Conservation (phyloP, 53 echinoderm and acorn worm species). For the Hippasteria phrygiana region DNA sequence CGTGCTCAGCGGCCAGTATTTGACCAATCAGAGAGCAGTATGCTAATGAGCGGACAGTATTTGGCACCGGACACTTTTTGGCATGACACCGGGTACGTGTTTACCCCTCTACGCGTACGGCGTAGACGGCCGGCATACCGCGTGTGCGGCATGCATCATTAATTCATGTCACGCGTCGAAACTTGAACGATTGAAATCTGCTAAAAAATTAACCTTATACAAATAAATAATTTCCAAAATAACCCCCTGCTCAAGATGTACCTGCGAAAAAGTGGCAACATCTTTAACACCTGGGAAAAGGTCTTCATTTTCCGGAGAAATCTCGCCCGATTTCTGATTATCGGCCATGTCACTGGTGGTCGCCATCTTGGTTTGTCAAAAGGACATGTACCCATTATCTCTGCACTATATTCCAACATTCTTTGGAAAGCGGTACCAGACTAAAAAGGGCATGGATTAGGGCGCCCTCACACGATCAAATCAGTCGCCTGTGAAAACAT, state of each 20-base stretch:
- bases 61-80: no score
- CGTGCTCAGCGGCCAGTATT: no score
- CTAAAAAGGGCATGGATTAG: not conserved
- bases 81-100: no score
- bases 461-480: slow-evolving; percentile 13
- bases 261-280: slow-evolving; percentile 61
- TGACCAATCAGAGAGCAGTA: no score
- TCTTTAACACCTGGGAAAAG: slow-evolving; percentile 67
- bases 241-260: not conserved
- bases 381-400: not conserved
- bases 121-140: no score
- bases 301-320: slow-evolving; percentile 42
- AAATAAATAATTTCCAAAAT: not conserved
- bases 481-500: not conserved
- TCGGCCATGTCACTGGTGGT: slow-evolving; percentile 25
- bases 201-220: not conserved
- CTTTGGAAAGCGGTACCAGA: not conserved
- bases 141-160: no score
- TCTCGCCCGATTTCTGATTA: not conserved
- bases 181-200: no score
- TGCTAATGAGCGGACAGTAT: no score
- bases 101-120: no score
- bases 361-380: slow-evolving; percentile 24
- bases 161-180: no score
- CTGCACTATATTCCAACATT: not conserved